Conservation (phyloP, 2,888 invertebrate species). For the Caenorhabditis sulstoni region DNA sequence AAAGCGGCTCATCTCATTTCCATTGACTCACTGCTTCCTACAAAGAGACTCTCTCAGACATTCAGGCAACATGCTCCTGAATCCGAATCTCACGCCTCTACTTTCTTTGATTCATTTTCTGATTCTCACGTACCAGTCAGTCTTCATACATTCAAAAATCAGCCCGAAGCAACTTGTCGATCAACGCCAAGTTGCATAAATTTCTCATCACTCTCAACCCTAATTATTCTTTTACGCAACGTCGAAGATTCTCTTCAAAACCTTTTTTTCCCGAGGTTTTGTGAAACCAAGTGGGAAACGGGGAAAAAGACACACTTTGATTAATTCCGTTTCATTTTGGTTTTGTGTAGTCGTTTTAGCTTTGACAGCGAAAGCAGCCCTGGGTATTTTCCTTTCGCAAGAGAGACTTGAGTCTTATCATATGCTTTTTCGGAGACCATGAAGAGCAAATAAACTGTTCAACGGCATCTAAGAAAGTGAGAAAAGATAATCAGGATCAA, state of each 20-base stretch:
- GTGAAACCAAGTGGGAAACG: constrained; percentile 14
- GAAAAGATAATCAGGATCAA: constrained; percentile 12
- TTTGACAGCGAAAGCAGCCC: not conserved
- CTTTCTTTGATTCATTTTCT: not conserved
- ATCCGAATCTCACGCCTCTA: not conserved
- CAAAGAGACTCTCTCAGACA: too few relatives aligned
- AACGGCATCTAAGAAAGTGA: too few relatives aligned
- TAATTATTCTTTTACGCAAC: constrained; percentile 36
- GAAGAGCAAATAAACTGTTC: too few relatives aligned
- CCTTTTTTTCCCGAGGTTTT: not conserved
- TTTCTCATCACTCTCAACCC: constrained; percentile 13
- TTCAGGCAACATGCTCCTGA: not conserved
- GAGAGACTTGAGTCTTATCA: not conserved
- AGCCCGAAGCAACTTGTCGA: constrained; percentile 1
- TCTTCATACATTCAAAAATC: constrained; percentile 3
- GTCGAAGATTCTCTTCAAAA: constrained; percentile 4
- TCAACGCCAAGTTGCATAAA: constrained; percentile 26
- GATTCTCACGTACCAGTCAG: constrained; percentile 35
- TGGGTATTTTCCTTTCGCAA: not conserved
- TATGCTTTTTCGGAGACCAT: not conserved
- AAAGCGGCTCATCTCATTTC: not conserved
- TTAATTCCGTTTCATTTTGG: constrained; percentile 12
- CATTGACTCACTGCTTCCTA: not conserved
- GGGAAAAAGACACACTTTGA: constrained; percentile 1
- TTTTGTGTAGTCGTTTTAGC: not conserved